A percentile compares a stretch with the other conserved stretches of the same genome.
Evolutionary conservation across 2,888 invertebrate species (phyloP).

Genomic region (Coelopa pilipes): DNA sequence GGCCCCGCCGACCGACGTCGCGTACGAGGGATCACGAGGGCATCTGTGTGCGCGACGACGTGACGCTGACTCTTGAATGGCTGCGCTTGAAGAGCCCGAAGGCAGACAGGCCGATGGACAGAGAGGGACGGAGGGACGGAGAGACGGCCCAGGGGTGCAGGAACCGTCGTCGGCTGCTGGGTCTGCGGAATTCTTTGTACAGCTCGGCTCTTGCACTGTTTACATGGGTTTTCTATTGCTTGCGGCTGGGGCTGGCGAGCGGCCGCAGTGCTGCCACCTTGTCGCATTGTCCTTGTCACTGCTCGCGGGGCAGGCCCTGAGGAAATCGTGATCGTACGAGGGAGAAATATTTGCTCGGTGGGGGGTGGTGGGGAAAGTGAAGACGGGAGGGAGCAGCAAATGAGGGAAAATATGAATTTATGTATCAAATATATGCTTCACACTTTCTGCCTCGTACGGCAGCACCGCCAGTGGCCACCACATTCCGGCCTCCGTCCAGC

Average conservation of each 20-base stretch:
- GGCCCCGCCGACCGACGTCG: no score
- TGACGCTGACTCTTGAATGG: conserved; percentile 21
- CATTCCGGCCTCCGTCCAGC: no score
- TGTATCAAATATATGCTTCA: no score
- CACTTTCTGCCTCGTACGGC: no score
- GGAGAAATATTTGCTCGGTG: no score
- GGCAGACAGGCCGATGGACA: neutral
- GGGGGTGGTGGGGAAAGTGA: no score
- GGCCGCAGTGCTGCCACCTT: conserved; percentile 21
- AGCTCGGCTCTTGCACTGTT: conserved; percentile 10
- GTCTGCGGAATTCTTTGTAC: conserved; percentile 18
- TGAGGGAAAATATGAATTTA: no score
- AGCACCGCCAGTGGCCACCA: no score
- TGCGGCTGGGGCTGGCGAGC: neutral
- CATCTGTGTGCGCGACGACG: conserved; percentile 28
- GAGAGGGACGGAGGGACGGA: neutral
- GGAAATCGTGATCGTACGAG: no score
- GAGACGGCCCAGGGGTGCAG: neutral
- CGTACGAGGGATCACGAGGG: conserved; percentile 22
- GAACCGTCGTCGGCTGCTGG: conserved; percentile 4
- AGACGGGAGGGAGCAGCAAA: no score
- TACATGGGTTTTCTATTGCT: neutral
- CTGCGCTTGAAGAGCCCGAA: neutral
- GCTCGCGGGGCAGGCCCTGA: no score
- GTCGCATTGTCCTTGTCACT: no score